Evolutionary conservation across 2,113 vertebrate genomes (phyloP).

Genomic region (Pangasianodon gigas): DNA sequence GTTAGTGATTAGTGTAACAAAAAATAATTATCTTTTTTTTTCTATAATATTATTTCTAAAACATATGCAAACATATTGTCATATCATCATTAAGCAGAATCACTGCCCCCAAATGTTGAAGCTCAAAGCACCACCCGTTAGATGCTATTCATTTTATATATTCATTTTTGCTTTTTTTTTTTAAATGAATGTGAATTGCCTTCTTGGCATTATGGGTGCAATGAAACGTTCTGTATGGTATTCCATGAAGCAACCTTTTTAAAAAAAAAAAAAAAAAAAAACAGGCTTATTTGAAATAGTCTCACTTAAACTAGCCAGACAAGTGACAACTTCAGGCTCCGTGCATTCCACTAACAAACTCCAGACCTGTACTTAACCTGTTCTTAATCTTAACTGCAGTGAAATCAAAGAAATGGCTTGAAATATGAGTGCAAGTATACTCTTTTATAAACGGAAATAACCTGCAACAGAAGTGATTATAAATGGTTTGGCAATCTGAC

Average conservation of each 20-base stretch:
- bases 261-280: too few species aligned
- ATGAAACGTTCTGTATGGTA: background rate
- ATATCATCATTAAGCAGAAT: background rate
- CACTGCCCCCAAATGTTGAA: background rate
- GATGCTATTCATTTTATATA: background rate
- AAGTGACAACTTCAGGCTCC: background rate
- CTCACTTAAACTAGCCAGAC: background rate
- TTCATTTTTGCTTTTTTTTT: background rate
- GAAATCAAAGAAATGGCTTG: background rate
- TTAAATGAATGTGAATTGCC: background rate
- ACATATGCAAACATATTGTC: background rate
- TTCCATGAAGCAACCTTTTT: background rate
- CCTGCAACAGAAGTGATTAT: background rate
- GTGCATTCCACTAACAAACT: background rate
- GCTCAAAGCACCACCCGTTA: background rate
- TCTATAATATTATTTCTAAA: background rate
- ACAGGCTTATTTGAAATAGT: background rate
- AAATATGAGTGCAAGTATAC: background rate
- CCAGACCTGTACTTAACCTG: background rate
- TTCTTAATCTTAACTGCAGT: too few species aligned
- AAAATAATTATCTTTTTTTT: background rate
- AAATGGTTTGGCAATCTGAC: background rate
- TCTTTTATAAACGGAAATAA: background rate
- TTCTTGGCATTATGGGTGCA: background rate
- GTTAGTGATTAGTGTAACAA: background rate